Evolutionary conservation across 2,888 invertebrate genomes (phyloP).

Genomic region (Pantelozetes paolii): DNA sequence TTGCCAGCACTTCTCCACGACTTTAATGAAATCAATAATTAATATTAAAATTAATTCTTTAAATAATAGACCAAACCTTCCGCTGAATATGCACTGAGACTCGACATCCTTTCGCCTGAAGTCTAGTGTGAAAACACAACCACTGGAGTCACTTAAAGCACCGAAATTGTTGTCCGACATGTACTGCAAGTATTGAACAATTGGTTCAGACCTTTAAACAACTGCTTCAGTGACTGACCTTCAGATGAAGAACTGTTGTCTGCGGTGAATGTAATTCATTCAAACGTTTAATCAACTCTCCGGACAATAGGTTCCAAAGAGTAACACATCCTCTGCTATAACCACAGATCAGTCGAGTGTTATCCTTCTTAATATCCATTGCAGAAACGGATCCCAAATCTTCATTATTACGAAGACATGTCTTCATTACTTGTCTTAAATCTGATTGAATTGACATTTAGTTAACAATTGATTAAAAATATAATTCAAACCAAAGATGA

Average conservation of each 20-base stretch:
- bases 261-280: constrained; percentile 78
- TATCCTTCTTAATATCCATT: constrained; percentile 79
- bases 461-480: not conserved
- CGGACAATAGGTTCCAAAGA: constrained; percentile 77
- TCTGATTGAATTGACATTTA: constrained; percentile 49
- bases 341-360: constrained; percentile 75
- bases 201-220: not conserved
- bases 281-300: constrained; percentile 66
- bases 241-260: constrained; percentile 71
- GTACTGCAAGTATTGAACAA: constrained; percentile 55
- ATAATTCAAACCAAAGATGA: constrained; percentile 68
- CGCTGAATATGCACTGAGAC: constrained; percentile 90
- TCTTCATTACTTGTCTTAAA: constrained; percentile 72
- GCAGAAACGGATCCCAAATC: constrained; percentile 62
- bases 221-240: constrained; percentile 54
- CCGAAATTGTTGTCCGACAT: constrained; percentile 70
- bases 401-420: constrained; percentile 66
- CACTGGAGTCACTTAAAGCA: constrained; percentile 82
- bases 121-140: constrained; percentile 88
- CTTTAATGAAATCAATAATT: constrained; percentile 55
- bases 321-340: constrained; percentile 69
- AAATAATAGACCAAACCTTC: constrained; percentile 55
- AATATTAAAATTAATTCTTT: not conserved
- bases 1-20: constrained; percentile 81
- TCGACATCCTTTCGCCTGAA: constrained; percentile 84